phyloP scores from a whole-genome alignment of 2,797 vertebrate species.

The Enteromius treurensis region DNA sequence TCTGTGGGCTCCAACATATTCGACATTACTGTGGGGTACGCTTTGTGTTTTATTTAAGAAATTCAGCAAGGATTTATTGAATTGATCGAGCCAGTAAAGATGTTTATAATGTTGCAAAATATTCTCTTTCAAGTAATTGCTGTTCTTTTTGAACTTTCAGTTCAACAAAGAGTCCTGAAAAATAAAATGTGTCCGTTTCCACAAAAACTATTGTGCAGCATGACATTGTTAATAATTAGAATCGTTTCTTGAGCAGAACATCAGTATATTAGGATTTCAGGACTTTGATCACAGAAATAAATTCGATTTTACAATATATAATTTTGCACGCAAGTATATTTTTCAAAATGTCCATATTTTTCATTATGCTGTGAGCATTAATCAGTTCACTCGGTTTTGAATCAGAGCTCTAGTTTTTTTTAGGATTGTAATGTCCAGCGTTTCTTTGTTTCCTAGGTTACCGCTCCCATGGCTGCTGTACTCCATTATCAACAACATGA shows the following conservation, averaged over 20 bases:
- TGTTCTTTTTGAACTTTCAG: not conserved
- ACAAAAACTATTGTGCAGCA: not conserved
- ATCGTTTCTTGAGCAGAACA: no score
- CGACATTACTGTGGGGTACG: constrained; percentile 90
- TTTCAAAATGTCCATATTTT: not conserved
- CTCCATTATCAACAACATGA: constrained; percentile 76
- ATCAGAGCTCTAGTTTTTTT: not conserved
- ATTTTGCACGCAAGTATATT: not conserved
- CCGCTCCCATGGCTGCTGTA: constrained; percentile 91
- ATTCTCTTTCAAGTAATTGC: not conserved
- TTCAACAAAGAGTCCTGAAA: not conserved
- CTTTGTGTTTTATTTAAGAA: not conserved
- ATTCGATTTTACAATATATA: not conserved
- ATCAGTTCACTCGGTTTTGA: not conserved
- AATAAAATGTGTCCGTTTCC: not conserved
- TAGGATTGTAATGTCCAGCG: not conserved
- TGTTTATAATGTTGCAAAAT: not conserved
- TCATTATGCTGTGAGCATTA: not conserved
- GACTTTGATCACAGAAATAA: not conserved
- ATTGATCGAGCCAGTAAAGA: not conserved
- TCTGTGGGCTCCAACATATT: constrained; percentile 97
- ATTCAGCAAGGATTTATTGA: not conserved
- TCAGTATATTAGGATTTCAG: no score
- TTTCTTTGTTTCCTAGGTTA: constrained; percentile 74
- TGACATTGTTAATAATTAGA: not conserved